These are phyloP conservation scores for Cuculus canorus DNA, from an alignment of 2,797 vertebrate genomes.

Conservation along the genomic window DNA sequence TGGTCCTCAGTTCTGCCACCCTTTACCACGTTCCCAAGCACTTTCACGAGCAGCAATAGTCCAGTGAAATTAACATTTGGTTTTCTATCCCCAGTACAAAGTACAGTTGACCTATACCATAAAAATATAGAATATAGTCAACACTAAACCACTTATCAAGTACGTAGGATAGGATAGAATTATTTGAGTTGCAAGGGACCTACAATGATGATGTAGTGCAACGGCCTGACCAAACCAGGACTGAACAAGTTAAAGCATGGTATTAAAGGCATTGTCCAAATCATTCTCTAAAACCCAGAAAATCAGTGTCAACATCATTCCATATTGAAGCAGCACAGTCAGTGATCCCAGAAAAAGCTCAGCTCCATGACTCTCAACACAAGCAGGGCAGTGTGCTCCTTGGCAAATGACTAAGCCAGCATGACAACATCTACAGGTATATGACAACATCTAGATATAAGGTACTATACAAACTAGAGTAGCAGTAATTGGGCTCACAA, in stretches of 20 bases:
- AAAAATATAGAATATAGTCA: background rate
- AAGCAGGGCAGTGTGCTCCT: background rate
- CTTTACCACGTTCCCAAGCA: background rate
- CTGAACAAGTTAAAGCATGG: too few relatives aligned
- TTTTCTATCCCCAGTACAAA: background rate
- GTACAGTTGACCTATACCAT: background rate
- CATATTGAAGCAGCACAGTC: background rate
- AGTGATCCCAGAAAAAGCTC: background rate
- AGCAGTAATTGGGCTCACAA: background rate
- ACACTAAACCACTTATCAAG: background rate
- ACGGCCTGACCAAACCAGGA: too few relatives aligned
- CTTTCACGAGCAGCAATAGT: background rate
- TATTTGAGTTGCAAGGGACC: too few relatives aligned
- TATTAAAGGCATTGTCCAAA: too few relatives aligned
- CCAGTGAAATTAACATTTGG: background rate
- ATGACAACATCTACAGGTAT: background rate
- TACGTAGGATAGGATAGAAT: background rate
- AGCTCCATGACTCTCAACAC: background rate
- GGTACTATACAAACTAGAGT: background rate
- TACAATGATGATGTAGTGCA: too few relatives aligned
- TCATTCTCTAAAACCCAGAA: background rate
- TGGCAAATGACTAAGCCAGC: background rate
- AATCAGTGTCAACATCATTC: fast-evolving
- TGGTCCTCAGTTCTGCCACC: background rate
- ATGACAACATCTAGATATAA: background rate